Evolutionary conservation across 2,888 invertebrate genomes (phyloP).

Genomic region (Erynnis tages): DNA sequence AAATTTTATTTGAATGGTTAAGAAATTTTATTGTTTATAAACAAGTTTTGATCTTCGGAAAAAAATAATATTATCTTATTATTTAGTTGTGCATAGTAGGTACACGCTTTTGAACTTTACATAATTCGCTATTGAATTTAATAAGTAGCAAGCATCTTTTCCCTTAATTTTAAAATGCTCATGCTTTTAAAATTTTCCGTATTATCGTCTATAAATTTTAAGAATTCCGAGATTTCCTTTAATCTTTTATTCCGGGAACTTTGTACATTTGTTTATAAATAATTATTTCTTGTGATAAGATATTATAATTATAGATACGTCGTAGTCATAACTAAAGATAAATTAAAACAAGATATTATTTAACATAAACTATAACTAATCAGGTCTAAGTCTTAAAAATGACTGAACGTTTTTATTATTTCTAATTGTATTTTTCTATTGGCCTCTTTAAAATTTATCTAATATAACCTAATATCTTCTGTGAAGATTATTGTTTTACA

Average conservation of each 20-base stretch:
- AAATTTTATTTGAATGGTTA: background rate
- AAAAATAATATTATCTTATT: too few species aligned
- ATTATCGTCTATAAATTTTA: background rate
- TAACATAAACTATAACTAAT: constrained; percentile 31
- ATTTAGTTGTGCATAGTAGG: too few species aligned
- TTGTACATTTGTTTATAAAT: constrained; percentile 11
- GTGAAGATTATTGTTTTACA: constrained; percentile 48
- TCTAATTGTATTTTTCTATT: constrained; percentile 17
- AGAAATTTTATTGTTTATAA: background rate
- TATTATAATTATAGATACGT: background rate
- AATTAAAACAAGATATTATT: constrained; percentile 17
- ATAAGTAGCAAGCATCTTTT: too few species aligned
- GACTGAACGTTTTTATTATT: constrained; percentile 41
- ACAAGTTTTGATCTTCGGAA: too few species aligned
- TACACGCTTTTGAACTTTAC: too few species aligned
- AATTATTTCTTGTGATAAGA: constrained; percentile 23
- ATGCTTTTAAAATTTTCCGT: background rate
- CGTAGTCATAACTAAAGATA: constrained; percentile 26
- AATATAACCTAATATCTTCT: constrained; percentile 52
- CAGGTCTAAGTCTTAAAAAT: constrained; percentile 41
- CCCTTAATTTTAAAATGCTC: too few species aligned
- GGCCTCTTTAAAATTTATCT: constrained; percentile 39
- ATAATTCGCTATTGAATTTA: too few species aligned
- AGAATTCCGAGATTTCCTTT: background rate
- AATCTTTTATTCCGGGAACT: constrained; percentile 5